Evolutionary conservation across 2,888 invertebrate species (phyloP), one percentile per base, ranked within the genome.

Genomic region (Rapana venosa): DNA sequence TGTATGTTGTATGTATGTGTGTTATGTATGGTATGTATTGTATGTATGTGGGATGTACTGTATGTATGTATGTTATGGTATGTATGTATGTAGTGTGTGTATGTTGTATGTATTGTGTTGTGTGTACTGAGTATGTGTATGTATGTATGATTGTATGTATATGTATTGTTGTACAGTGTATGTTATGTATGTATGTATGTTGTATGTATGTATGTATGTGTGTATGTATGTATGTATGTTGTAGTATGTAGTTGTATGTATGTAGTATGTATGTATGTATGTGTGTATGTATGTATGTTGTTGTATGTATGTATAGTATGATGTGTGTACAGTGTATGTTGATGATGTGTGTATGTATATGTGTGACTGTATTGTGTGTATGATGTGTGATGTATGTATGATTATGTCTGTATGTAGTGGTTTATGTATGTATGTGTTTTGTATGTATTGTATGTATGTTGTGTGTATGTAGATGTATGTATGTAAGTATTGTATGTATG

Each of bases 391-490:
- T 61, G 17, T 61, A 15, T 61, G 61, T 61, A 61, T 61, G 11
- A 15, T 61, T 61, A n/a, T n/a, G n/a, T n/a, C n/a, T n/a, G n/a
- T n/a, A n/a, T n/a, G n/a, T n/a, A n/a, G n/a, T n/a, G n/a, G n/a
- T n/a, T n/a, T n/a, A n/a, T n/a, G n/a, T n/a, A n/a, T n/a, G n/a
- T n/a, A n/a, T n/a, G n/a, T n/a, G 61, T 15, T 15, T 61, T 61
- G 17, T 11, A 11, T 17, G 61, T 61, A 61, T 61, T 61, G 11
- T 61, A 61, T 79, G 30, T 79, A 35, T 8, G 79, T 79, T n/a
- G n/a, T n/a, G n/a, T n/a, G n/a, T n/a, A n/a, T n/a, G 79, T 79
- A 20, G n/a, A n/a, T 79, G 30, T 79, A 35, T 79, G 79, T 79
- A 32, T 5, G 32, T 8, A n/a, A n/a, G n/a, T 11, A 61, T 61